Evolutionary conservation across 2,113 vertebrate species (phyloP).

Genomic region (Syrrhaptes paradoxus): DNA sequence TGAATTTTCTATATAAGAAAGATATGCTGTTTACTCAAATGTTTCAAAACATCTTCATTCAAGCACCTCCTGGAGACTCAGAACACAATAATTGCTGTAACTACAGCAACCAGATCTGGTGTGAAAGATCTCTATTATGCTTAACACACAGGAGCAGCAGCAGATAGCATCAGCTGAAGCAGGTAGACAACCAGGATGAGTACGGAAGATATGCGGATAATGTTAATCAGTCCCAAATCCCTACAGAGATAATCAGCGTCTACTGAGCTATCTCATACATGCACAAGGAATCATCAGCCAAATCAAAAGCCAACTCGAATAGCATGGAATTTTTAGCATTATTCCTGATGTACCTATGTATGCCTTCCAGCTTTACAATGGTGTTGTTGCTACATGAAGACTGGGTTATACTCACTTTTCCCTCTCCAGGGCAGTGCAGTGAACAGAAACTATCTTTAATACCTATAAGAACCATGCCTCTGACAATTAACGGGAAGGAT

Average conservation of each 20-base stretch:
- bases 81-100: constrained; percentile 60
- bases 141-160: neutral
- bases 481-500: neutral
- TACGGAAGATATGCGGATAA: neutral
- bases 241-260: neutral
- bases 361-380: neutral
- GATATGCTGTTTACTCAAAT: neutral
- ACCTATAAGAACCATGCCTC: neutral
- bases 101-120: constrained; percentile 45
- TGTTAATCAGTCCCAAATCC: constrained; percentile 35
- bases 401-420: neutral
- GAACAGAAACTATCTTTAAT: neutral
- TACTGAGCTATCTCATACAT: neutral
- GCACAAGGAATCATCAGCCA: neutral
- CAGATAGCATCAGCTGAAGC: constrained; percentile 9
- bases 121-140: constrained; percentile 31
- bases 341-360: neutral
- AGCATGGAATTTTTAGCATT: neutral
- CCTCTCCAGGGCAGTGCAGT: neutral
- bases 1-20: neutral
- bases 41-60: constrained; percentile 8
- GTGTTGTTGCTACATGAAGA: neutral
- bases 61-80: constrained; percentile 5
- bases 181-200: neutral
- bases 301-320: neutral